These are phyloP conservation scores for Centrocercus urophasianus DNA, from an alignment of 2,113 vertebrate genomes.

Conservation along the genomic window DNA sequence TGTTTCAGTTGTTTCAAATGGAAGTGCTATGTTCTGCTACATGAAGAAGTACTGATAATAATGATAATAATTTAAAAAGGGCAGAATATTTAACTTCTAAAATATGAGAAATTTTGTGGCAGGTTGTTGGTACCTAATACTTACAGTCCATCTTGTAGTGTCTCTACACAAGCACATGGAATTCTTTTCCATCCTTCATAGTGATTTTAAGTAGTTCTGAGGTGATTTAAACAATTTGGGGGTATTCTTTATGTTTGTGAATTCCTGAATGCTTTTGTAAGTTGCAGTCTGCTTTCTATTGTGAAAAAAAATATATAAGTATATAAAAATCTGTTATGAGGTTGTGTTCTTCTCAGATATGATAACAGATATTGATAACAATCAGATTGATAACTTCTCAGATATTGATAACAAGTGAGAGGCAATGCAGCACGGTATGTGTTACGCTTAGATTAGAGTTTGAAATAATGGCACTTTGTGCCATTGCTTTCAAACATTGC, in stretches of 20 bases:
- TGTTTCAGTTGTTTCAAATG: not conserved
- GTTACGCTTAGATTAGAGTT: not conserved
- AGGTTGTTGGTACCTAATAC: not conserved
- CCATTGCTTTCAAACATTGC: not conserved
- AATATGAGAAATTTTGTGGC: not conserved
- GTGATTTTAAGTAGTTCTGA: not conserved
- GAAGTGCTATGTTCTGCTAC: not conserved
- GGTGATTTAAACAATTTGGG: not conserved
- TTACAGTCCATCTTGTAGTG: not conserved
- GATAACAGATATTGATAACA: no score
- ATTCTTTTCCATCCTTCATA: not conserved
- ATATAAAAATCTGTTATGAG: not conserved
- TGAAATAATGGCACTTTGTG: not conserved
- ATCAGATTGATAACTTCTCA: no score
- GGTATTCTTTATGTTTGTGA: not conserved
- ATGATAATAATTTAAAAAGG: not conserved
- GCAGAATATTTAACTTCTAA: not conserved
- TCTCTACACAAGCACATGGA: not conserved
- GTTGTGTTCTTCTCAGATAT: not conserved
- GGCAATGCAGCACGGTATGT: not conserved
- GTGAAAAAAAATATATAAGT: no score
- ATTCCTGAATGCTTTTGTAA: not conserved
- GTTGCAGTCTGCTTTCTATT: not conserved
- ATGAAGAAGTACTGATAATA: not conserved
- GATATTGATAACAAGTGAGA: not conserved